A percentile compares a stretch with the other conserved stretches of the same genome.
Conservation (phyloP, 2,797 vertebrate genomes). For the Taeniopygia guttata region DNA sequence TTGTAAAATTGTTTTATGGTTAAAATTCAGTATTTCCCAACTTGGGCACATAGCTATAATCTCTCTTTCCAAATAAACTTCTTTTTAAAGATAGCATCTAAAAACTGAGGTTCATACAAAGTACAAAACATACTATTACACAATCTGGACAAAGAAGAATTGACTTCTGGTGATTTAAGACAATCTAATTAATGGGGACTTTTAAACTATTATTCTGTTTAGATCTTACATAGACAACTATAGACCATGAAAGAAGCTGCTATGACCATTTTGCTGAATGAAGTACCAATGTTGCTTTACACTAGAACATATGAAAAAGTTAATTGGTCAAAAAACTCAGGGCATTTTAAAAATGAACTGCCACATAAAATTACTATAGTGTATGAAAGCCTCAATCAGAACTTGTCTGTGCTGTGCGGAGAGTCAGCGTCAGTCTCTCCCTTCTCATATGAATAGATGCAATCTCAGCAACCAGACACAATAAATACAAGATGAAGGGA, state of each 20-base stretch:
- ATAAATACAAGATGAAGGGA: conserved; percentile 56
- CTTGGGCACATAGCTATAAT: background rate
- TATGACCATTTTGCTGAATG: background rate
- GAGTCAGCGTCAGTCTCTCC: background rate
- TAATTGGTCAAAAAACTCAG: conserved; percentile 42
- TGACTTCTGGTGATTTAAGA: background rate
- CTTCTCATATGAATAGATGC: conserved; percentile 52
- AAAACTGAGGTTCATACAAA: background rate
- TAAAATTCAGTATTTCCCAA: background rate
- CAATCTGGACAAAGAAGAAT: background rate
- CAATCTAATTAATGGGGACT: conserved; percentile 1
- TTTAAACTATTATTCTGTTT: conserved; percentile 6
- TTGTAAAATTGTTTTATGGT: background rate
- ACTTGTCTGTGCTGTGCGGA: background rate
- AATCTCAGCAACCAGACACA: conserved; percentile 59
- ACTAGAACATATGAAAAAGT: background rate
- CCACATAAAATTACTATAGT: background rate
- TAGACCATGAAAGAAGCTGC: background rate
- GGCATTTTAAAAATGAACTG: conserved; percentile 8
- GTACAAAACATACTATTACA: background rate
- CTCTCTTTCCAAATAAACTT: background rate
- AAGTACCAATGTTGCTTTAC: background rate
- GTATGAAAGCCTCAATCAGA: conserved; percentile 3
- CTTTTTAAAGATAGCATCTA: conserved; percentile 7
- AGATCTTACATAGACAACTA: background rate